Percentiles rank a stretch among this genome's conserved stretches.
Conservation (phyloP, 2,888 invertebrate genomes). For the Steinernema carpocapsae region DNA sequence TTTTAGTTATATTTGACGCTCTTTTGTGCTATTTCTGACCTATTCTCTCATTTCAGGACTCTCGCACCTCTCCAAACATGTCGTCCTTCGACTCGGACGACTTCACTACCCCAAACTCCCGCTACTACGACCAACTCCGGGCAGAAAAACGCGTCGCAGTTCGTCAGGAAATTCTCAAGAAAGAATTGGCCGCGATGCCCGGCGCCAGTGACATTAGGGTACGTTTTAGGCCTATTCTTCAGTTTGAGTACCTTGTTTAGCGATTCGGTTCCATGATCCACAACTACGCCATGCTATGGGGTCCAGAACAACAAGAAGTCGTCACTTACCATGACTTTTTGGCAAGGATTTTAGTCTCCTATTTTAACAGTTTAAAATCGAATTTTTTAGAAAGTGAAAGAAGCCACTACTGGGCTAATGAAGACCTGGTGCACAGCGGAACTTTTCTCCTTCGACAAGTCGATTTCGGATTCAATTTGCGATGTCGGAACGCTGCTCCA, state of each 20-base stretch:
- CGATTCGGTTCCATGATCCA: too few species aligned
- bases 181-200: not conserved
- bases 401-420: not conserved
- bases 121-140: too few species aligned
- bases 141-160: too few species aligned
- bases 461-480: not conserved
- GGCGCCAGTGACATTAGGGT: not conserved
- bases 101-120: too few species aligned
- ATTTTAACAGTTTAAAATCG: not conserved
- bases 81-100: too few species aligned
- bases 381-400: not conserved
- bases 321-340: not conserved
- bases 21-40: too few species aligned
- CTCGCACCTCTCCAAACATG: too few species aligned
- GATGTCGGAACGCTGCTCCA: not conserved
- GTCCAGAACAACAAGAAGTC: not conserved
- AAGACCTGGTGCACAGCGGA: not conserved
- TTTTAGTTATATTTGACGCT: too few species aligned
- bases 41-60: too few species aligned
- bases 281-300: not conserved
- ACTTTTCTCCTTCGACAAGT: not conserved
- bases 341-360: not conserved
- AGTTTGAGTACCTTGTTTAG: not conserved
- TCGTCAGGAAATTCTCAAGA: not conserved
- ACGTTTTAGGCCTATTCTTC: not conserved